Base-by-base conservation (phyloP, 2,797 vertebrate species). In the Crocidura indochinensis region DNA sequence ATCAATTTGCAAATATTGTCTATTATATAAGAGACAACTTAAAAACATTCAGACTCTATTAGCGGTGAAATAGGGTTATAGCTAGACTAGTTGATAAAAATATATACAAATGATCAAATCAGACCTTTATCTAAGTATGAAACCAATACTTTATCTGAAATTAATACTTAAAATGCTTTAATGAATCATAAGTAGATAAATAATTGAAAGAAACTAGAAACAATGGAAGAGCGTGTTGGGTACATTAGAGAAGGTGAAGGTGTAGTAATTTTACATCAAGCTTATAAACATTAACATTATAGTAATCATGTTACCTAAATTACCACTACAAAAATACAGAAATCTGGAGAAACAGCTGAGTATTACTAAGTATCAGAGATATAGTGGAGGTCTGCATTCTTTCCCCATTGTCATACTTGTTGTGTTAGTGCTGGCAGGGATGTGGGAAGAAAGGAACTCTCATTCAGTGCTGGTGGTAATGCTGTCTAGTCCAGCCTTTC, bases 71-170 rank as follows among this genome's bases (percentile, higher is more conserved):
- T 19, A 79, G 44, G 19, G 12, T 68, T 73, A 74, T 0, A 68
- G 29, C 10, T 53, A 79, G 8, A 89, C 51, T 53, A 46, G 27
- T 11, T 68, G 65, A 46, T 68, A 82, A 82, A 20, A 92, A 92
- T 46, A 72, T 12, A 73, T 3, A 83, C 4, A 74, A 82, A 69
- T 69, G 12, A 22, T 47, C 26, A 46, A 83, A 78, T 75, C 3
- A 71, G 38, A 84, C 71, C 56, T n/a, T 14, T 31, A 44, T 53
- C 87, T 78, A 62, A 24, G 22, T 72, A 15, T 20, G 19, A 11
- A 29, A 81, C 24, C 53, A 75, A 17, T 60, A 82, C 65, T 56
- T 67, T 77, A 67, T 15, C 65, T 73, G 12, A 92, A 89, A 86
- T 20, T 51, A 72, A 51, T 29, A 29, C n/a, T 75, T 56, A 86